Evolutionary conservation across 2,113 vertebrate species (phyloP), one percentile per base, ranked within the genome.

Genomic region (Scomber japonicus): DNA sequence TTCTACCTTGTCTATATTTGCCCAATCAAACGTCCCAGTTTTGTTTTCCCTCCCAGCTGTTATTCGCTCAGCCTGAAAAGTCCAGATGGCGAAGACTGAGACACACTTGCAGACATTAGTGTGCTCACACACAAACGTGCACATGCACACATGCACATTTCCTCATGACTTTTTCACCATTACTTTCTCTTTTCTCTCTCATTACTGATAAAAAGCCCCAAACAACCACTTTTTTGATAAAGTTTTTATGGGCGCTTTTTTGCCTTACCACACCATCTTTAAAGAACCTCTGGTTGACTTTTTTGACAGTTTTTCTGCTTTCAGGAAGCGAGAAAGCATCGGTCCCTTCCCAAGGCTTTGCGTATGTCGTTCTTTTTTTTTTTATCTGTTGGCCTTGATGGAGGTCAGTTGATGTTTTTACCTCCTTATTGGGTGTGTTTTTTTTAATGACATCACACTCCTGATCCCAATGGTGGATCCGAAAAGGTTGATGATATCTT

Each of bases 401-500:
- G 83, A 95, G 94, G 94, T 81, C 94, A 82, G 93, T 95, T 96
- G 96, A 96, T 96, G 89, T 96, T 95, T 96, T 96, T 80, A 75
- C 80, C 93, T 96, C 96, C 97, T 96, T 95, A 82, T 66, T 90
- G 93, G 87, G 81, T 89, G 82, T 89, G 83, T 96, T 95, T 95
- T 95, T 95, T 94, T 95, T 94, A 96, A 93, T 96, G 96, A 96
- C 96, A 96, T 97, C 96, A 95, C 96, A 97, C 96, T 97, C 96
- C 97, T 97, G 97, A 98, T 99, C 97, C 97, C 97, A 91, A 78
- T 96, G 90, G 97, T 98, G 97, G 97, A 97, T 98, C 96, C 92
- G 95, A 93, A 94, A 93, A 95, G 96, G 96, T 95, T 96, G 89
- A 94, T 93, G 93, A 90, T 95, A 90, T 87, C 78, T 80, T 89